phyloP scores from a whole-genome alignment of 2,113 vertebrate species.

The Mystacornis crossleyi region DNA sequence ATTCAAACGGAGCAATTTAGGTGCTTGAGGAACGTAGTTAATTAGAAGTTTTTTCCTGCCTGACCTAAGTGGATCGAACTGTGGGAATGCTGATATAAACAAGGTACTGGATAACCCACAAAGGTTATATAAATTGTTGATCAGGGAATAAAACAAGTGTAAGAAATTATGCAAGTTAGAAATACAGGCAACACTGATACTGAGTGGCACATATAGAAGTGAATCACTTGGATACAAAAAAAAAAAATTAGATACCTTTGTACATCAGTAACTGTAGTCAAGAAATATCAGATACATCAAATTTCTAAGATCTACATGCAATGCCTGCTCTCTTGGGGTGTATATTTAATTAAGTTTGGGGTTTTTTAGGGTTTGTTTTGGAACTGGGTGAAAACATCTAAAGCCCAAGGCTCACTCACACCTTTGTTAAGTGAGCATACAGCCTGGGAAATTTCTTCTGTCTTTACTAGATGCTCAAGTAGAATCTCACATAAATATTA shows the following conservation, averaged over 20 bases:
- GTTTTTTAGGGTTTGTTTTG: fast-evolving
- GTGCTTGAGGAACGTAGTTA: not conserved
- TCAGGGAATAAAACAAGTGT: not conserved
- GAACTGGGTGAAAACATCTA: not conserved
- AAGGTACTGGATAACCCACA: not conserved
- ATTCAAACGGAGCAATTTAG: not conserved
- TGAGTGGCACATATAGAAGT: not conserved
- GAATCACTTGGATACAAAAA: fast-evolving
- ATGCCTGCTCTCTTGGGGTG: not conserved
- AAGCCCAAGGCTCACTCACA: not conserved
- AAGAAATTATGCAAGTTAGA: not conserved
- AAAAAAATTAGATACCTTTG: not conserved
- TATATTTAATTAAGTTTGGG: not conserved
- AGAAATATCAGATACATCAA: not conserved
- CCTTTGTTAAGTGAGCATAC: not conserved
- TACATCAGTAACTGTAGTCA: not conserved
- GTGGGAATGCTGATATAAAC: not conserved
- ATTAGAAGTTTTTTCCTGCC: not conserved
- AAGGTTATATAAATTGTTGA: not conserved
- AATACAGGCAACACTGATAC: not conserved
- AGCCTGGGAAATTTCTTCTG: not conserved
- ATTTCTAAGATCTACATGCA: not conserved
- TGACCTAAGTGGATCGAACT: not conserved
- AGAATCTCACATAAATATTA: not conserved
- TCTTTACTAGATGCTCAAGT: not conserved